These are phyloP conservation scores for Aricia agestis DNA, from an alignment of 1,140 invertebrate genomes.

Conservation along the genomic window DNA sequence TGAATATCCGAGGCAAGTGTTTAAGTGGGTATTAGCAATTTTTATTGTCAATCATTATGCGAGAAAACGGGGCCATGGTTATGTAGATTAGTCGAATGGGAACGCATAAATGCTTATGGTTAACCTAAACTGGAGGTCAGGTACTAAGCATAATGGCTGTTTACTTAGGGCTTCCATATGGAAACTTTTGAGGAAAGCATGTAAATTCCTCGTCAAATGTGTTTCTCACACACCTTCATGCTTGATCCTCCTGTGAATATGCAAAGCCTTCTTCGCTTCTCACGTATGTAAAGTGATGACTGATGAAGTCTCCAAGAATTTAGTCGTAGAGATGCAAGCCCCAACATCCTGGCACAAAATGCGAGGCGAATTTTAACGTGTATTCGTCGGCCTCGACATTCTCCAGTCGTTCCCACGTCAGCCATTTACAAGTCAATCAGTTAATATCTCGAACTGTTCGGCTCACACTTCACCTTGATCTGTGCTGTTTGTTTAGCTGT, in stretches of 20 bases:
- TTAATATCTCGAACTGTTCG: slow-evolving; percentile 19
- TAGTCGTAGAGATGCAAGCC: neutral
- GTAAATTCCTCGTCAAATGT: no score
- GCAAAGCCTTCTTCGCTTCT: no score
- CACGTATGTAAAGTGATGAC: no score
- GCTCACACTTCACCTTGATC: slow-evolving; percentile 38
- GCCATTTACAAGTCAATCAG: slow-evolving; percentile 10
- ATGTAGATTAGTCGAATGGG: neutral
- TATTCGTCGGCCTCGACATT: slow-evolving; percentile 4
- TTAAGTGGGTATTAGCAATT: slow-evolving; percentile 6
- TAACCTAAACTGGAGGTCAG: neutral
- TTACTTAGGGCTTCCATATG: neutral
- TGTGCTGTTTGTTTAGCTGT: slow-evolving; percentile 24
- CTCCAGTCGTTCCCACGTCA: neutral
- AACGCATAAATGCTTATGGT: slow-evolving; percentile 3
- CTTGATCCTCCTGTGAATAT: no score
- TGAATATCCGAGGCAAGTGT: neutral
- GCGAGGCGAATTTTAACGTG: neutral
- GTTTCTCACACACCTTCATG: no score
- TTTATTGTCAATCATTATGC: slow-evolving; percentile 10
- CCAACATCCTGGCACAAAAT: neutral
- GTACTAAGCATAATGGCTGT: neutral
- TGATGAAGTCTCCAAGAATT: neutral
- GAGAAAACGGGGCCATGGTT: slow-evolving; percentile 5
- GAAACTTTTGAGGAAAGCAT: no score